Percentiles rank a stretch among this genome's conserved stretches.
phyloP scores from a whole-genome alignment of 1,140 invertebrate genomes.

The Belonocnema kinseyi region DNA sequence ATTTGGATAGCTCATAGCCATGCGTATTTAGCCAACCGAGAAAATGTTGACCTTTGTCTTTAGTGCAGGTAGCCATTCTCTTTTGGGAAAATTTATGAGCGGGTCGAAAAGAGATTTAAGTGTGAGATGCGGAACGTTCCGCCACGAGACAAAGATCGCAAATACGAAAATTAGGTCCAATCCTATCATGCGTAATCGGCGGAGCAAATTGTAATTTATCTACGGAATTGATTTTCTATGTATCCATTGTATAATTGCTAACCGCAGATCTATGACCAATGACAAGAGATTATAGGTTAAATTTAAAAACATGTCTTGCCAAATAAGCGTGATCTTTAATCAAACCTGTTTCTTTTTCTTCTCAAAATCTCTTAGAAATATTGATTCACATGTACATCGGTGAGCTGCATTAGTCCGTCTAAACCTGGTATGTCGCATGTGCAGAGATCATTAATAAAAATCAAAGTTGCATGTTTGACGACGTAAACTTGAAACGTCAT shows the following conservation, averaged over 20 bases:
- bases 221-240: background rate
- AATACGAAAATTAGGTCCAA: slow-evolving; percentile 51
- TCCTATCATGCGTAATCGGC: slow-evolving; percentile 45
- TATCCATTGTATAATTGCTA: too few relatives aligned
- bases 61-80: slow-evolving; percentile 29
- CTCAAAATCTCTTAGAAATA: slow-evolving; percentile 18
- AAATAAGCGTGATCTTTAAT: too few relatives aligned
- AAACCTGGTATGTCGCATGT: background rate
- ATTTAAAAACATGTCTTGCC: too few relatives aligned
- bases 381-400: slow-evolving; percentile 44
- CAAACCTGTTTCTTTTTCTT: background rate
- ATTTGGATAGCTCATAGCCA: background rate
- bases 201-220: slow-evolving; percentile 59
- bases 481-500: slow-evolving; percentile 6
- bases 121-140: slow-evolving; percentile 52
- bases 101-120: slow-evolving; percentile 54
- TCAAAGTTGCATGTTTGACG: slow-evolving; percentile 20
- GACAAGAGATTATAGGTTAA: too few relatives aligned
- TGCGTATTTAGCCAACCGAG: slow-evolving; percentile 19
- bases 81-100: slow-evolving; percentile 52
- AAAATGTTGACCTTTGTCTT: slow-evolving; percentile 21
- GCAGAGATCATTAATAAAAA: slow-evolving; percentile 20
- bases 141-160: slow-evolving; percentile 45
- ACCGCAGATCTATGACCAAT: too few relatives aligned
- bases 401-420: slow-evolving; percentile 38